These are phyloP conservation scores for Ivindomyrus marchei DNA, from an alignment of 2,113 vertebrate species.

Conservation along the genomic window DNA sequence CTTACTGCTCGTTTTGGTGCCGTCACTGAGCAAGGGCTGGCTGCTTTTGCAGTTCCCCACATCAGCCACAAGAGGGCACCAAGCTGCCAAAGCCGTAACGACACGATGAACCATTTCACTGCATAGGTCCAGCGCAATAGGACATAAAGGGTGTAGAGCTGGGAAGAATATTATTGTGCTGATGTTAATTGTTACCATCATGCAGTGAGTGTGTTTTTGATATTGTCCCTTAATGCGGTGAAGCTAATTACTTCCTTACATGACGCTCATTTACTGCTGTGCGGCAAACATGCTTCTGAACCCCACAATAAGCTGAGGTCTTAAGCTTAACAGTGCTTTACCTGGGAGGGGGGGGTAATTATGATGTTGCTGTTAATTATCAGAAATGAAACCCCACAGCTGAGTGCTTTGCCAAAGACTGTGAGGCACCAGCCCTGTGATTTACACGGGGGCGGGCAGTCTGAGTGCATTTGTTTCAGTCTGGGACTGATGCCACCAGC, in stretches of 20 bases:
- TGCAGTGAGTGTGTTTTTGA: background rate
- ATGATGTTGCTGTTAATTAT: background rate
- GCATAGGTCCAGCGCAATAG: background rate
- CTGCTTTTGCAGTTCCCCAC: background rate
- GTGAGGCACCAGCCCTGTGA: background rate
- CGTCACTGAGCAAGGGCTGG: background rate
- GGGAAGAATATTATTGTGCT: background rate
- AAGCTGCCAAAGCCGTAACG: background rate
- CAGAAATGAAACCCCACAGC: background rate
- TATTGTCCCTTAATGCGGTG: background rate
- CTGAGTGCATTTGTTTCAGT: background rate
- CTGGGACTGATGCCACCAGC: background rate
- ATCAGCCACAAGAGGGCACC: background rate
- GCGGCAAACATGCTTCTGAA: background rate
- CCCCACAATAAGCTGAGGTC: background rate
- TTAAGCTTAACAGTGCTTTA: background rate
- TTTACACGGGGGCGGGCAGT: background rate
- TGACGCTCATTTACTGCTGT: background rate
- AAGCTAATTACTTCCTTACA: background rate
- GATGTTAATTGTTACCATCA: background rate
- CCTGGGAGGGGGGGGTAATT: background rate
- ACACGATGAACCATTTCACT: background rate
- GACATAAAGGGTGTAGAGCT: background rate
- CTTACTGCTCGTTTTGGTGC: background rate
- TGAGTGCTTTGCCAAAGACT: background rate